Base-by-base conservation (phyloP, 2,888 invertebrate species). In the Caenorhabditis sp. region DNA sequence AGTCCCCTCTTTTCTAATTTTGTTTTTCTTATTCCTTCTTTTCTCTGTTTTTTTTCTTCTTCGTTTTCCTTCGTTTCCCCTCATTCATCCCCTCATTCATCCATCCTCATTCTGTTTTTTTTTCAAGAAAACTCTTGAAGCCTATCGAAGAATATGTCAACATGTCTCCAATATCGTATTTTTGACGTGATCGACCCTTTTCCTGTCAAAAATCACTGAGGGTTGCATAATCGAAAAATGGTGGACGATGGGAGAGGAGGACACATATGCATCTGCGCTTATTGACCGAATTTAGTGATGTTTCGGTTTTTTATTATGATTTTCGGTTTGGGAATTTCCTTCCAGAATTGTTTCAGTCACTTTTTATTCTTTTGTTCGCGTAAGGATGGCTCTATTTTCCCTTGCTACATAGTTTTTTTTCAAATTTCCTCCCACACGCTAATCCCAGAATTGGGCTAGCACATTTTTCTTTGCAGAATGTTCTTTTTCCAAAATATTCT, bases 1-100 rank as follows among this genome's bases (percentile, higher is more conserved):
- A n/a, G n/a, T n/a, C n/a, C n/a, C n/a, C n/a, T n/a, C n/a, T 50
- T 51, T 51, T 37, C 65, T 64, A 64, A 65, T 65, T 74, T 51
- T 74, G 58, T 60, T 65, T 58, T 74, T 37, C 55, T 62, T 62
- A 24, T 24, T 40, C 26, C 22, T 32, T 22, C 18, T 32, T 40
- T 58, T 44, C 24, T n/a, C 60, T 74, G 58, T 60, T 65, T 58
- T 74, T 37, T 62, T 62, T 62, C 24, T 24, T 40, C 26, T 32
- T 32, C 32, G 18, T 32, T 40, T 58, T 44, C 24, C n/a, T 35
- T 18, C 15, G 1, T n/a, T 64, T 51, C n/a, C 26, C 13, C 15
- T 13, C 24, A 18, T 35, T 20, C 37, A 44, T 44, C 40, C 20
- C n/a, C n/a, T n/a, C n/a, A n/a, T n/a, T n/a, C n/a, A 4, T 32